A percentile compares a stretch with the other conserved stretches of the same genome.
Evolutionary conservation across 2,113 vertebrate genomes (phyloP).

Genomic region (Pogonocichla stellata): DNA sequence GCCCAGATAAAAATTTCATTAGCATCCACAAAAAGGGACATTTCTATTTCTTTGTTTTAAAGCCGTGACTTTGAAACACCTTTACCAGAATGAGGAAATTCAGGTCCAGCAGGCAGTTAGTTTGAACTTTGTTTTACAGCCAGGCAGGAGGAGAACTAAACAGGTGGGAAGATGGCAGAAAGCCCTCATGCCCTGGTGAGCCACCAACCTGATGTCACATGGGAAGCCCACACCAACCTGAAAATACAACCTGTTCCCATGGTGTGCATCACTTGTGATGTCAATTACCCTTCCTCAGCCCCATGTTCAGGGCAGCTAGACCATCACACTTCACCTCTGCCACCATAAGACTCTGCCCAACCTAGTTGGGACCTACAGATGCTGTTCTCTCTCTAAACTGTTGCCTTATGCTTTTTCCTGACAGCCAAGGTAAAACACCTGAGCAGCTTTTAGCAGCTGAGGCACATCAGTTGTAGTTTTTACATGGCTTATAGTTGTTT

Average conservation of each 20-base stretch:
- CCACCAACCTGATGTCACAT: fast-evolving
- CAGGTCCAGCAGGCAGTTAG: background rate
- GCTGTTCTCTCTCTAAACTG: background rate
- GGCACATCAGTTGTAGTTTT: background rate
- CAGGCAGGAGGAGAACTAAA: background rate
- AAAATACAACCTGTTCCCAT: background rate
- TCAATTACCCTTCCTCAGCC: background rate
- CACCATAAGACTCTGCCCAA: background rate
- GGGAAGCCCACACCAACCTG: background rate
- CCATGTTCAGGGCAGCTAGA: fast-evolving
- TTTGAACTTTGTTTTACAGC: background rate
- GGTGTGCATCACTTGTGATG: fast-evolving
- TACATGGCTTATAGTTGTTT: background rate
- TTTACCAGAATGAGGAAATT: background rate
- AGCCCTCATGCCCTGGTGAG: background rate
- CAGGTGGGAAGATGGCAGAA: background rate
- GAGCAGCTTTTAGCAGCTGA: background rate
- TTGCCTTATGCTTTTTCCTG: background rate
- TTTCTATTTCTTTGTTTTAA: slow-evolving; percentile 22
- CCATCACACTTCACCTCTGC: background rate
- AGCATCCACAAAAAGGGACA: slow-evolving; percentile 17
- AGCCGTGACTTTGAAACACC: background rate
- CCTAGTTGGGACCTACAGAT: background rate
- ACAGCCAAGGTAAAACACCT: background rate
- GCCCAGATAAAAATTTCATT: slow-evolving; percentile 46